Base-by-base conservation (phyloP, 2,797 vertebrate species). In the Epinephelus malabaricus region DNA sequence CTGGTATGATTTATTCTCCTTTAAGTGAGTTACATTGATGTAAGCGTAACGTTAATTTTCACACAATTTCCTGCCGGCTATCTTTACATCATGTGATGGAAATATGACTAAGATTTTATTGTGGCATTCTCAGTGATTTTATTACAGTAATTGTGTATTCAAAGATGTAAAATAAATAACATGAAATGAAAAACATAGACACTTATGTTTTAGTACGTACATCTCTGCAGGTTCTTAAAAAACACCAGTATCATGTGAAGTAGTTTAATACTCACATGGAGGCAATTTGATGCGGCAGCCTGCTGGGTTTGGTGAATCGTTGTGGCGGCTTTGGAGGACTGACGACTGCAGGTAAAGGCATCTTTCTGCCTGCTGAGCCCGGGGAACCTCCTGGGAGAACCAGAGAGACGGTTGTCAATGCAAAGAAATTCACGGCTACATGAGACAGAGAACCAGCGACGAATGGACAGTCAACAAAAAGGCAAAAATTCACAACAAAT, bases 231-330 rank as follows among this genome's bases (percentile, higher is more conserved):
- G 17, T 27, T 7, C 7, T n/a, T 19, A 6, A 9, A 19, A 21
- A 15, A 43, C 19, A 21, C 4, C 17, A 51, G 23, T 9, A 61
- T 72, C 2, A 1, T 58, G 46, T 61, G 14, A 51, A 19, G 21
- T 25, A 3, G 12, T 9, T 13, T 23, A 70, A 66, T 45, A 92
- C 95, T 95, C 73, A 96, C 96, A 86, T 0, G 2, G 89, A 88
- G 74, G 86, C 78, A 1, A 73, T 49, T 56, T 93, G 89, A 3
- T 46, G 82, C 3, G 66, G 81, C 17, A 91, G 78, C 14, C 14
- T 63, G 8, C 6, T 77, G n/a, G 91, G 92, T 81, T 94, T 93
- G 73, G 21, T 90, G 78, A 76, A 56, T 45, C 88, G 88, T 14
- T 91, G 71, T 9, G 91, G 92, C 1, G 66, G 91, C 43, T 73